Percentiles rank a stretch among this genome's conserved stretches.
Conservation (phyloP, 2,888 invertebrate genomes). For the Torymus aiolomorphi region DNA sequence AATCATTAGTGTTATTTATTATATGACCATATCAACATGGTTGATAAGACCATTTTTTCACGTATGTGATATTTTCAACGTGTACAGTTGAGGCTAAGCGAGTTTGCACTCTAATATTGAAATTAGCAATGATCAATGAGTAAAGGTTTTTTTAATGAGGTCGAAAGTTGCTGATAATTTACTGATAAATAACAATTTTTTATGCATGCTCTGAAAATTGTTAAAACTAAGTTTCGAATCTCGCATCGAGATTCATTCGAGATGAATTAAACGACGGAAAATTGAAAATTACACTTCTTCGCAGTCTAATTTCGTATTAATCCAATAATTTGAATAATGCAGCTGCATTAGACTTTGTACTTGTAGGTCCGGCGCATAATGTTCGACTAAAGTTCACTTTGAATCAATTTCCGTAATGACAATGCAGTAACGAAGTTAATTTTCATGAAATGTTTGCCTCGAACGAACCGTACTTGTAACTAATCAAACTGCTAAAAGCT, state of each 20-base stretch:
- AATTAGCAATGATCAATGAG: slow-evolving; percentile 10
- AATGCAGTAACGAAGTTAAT: slow-evolving; percentile 13
- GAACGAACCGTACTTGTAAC: slow-evolving; percentile 2
- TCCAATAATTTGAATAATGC: neutral
- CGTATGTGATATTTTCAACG: slow-evolving; percentile 28
- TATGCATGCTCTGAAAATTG: neutral
- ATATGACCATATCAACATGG: no score
- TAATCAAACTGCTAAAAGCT: slow-evolving; percentile 32
- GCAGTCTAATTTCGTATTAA: neutral
- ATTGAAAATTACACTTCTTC: no score
- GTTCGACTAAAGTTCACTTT: neutral
- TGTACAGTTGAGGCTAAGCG: slow-evolving; percentile 36
- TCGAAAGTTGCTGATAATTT: slow-evolving; percentile 32
- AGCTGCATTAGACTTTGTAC: no score
- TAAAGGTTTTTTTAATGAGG: slow-evolving; percentile 8
- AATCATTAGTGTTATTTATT: no score
- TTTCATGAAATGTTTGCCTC: slow-evolving; percentile 14
- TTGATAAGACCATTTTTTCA: no score
- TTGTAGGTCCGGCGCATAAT: no score
- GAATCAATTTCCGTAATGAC: slow-evolving; percentile 4
- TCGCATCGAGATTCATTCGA: no score
- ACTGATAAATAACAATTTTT: neutral
- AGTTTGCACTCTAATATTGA: slow-evolving; percentile 46
- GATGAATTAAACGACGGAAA: no score
- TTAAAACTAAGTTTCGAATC: no score